Evolutionary conservation across 2,888 invertebrate species (phyloP), one percentile per base, ranked within the genome.

Genomic region (Athalia cordata): DNA sequence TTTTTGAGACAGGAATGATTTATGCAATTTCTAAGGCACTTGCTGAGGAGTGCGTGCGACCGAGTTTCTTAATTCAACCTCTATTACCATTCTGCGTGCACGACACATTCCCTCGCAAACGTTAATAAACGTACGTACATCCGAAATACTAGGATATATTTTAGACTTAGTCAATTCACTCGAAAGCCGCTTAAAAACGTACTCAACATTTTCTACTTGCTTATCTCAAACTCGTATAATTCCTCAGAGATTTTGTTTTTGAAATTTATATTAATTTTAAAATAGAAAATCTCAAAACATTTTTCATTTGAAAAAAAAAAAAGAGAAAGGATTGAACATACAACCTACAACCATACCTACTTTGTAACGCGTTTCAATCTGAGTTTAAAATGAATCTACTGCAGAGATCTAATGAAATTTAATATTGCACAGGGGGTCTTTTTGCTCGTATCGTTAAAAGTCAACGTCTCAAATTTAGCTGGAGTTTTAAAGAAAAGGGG

Each of bases 1-100:
- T 72, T 72, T 72, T 72, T 57, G 47, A 72, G 52, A 70, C 59
- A 45, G n/a, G 45, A 72, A 72, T 72, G 72, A 72, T 59, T 72
- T 59, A 72, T 59, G 72, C 72, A 59, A 72, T 57, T 72, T 55
- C 55, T 11, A 29, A 57, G 5, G 5, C 11, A 59, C 72, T 59
- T 29, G 29, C 29, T 57, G 59, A 72, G 59, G 59, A 72, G 68
- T 68, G 68, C 68, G 68, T 68, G 68, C 13, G 68, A 65, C 52
- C 72, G 47, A 29, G 9, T 57, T 72, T 72, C 72, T 72, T 72
- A 59, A 72, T 72, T 59, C 47, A 29, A 45, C 45, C 43, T 45
- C 43, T 45, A 72, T 59, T 59, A 72, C 57, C 72, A 72, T 47
- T 72, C 45, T 70, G 8, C 72, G 9, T 68, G 68, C 68, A 68